Evolutionary conservation across 1,140 invertebrate species (phyloP).

Genomic region (Coenobita brevimanus): DNA sequence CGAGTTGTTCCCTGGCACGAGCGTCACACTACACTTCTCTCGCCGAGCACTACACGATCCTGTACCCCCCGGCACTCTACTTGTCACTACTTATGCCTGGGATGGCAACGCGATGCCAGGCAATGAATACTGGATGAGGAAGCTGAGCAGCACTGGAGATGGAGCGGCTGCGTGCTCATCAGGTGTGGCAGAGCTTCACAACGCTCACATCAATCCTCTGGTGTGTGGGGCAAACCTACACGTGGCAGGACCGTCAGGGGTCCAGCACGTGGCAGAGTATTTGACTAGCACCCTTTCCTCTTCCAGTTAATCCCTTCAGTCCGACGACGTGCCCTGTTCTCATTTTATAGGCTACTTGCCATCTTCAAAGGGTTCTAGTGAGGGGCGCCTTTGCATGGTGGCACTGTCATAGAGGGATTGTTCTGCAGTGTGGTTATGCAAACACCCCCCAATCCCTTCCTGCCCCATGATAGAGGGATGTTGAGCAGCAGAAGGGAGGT

Average conservation of each 20-base stretch:
- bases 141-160: slow-evolving; percentile 76
- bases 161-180: slow-evolving; percentile 79
- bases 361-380: no score
- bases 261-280: slow-evolving; percentile 45
- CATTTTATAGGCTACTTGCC: no score
- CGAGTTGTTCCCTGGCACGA: slow-evolving; percentile 71
- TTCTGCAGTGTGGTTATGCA: no score
- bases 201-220: slow-evolving; percentile 76
- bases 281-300: neutral
- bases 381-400: no score
- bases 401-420: no score
- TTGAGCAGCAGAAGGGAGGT: no score
- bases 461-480: no score
- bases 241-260: slow-evolving; percentile 71
- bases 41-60: slow-evolving; percentile 73
- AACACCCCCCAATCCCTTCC: no score
- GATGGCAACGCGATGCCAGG: slow-evolving; percentile 79
- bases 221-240: slow-evolving; percentile 75
- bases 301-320: no score
- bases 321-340: no score
- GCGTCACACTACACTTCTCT: slow-evolving; percentile 74
- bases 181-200: slow-evolving; percentile 78
- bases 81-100: slow-evolving; percentile 81
- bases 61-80: slow-evolving; percentile 75
- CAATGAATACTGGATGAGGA: slow-evolving; percentile 74